Evolutionary conservation across 2,797 vertebrate genomes (phyloP), one percentile per base, ranked within the genome.

Genomic region (Prunella strophiata): DNA sequence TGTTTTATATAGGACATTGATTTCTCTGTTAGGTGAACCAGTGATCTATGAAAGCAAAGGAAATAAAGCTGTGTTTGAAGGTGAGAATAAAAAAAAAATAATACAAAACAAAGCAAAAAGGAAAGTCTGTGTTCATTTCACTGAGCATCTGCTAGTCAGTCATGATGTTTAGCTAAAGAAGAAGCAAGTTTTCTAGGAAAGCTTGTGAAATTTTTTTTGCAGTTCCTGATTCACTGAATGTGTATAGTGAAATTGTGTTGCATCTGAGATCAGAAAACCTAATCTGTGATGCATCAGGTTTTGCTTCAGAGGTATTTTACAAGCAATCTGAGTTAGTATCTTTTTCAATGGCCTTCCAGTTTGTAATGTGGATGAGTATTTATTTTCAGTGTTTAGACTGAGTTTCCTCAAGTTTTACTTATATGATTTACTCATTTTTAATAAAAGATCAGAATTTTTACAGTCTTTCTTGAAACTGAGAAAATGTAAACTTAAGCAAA

Each of bases 131-230:
- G 19, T n/a, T 89, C 25, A 43, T 85, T 92, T 90, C 40, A 76
- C 16, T 43, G 48, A 85, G n/a, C 82, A 88, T 85, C 73, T 91
- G 51, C 62, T 88, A 86, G 70, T 92, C 59, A 92, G 47, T 77
- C 48, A 85, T 70, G 74, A 77, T 74, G 43, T 65, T 94, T 84
- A 84, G 54, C 55, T 85, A 32, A 75, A 75, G 25, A 59, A 27
- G 29, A 68, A 50, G 5, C n/a, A 77, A 58, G 21, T 55, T 80
- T 93, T 83, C 57, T 22, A 27, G 36, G 36, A 70, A 89, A 63
- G 14, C 78, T 36, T 79, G 51, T 66, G 63, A 71, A 66, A 12
- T 48, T 63, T 59, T 87, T 87, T 67, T 68, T 76, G 13, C 14
- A 29, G 38, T 63, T 65, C 52, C n/a, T 77, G 26, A 27, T 85